phyloP scores from a whole-genome alignment of 2,888 invertebrate genomes.

The Panopea generosa region DNA sequence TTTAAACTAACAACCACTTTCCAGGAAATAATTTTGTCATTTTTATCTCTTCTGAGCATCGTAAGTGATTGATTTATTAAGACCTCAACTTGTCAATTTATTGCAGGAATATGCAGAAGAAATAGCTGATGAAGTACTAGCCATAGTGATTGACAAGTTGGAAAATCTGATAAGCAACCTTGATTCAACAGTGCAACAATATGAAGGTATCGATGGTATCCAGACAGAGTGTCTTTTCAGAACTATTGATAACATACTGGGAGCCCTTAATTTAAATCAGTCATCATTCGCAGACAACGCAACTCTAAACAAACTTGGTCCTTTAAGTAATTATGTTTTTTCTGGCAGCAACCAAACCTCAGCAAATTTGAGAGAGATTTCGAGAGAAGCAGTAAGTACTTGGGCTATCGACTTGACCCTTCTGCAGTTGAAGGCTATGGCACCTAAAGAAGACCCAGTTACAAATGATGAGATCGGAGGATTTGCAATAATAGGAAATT shows the following conservation, averaged over 20 bases:
- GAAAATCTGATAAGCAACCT: constrained; percentile 57
- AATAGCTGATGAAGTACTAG: constrained; percentile 57
- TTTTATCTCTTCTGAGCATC: no score
- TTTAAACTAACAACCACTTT: no score
- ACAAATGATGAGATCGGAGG: constrained; percentile 15
- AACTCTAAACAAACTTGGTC: constrained; percentile 38
- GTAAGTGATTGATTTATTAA: no score
- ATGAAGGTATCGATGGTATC: constrained; percentile 62
- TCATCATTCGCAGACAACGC: constrained; percentile 42
- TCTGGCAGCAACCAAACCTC: constrained; percentile 34
- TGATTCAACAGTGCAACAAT: constrained; percentile 52
- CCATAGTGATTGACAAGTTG: constrained; percentile 29
- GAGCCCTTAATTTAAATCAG: constrained; percentile 60
- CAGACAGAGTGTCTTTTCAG: constrained; percentile 60
- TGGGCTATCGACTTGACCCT: constrained; percentile 64
- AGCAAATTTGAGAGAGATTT: no score
- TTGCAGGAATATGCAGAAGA: constrained; percentile 71
- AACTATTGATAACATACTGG: constrained; percentile 60
- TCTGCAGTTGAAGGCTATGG: constrained; percentile 59
- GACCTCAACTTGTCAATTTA: background rate
- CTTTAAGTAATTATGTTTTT: constrained; percentile 37
- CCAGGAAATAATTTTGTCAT: no score
- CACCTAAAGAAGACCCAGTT: constrained; percentile 63
- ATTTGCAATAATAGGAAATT: no score
- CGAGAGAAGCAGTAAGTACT: no score